Evolutionary conservation across 2,797 vertebrate species (phyloP).

Genomic region (Aldrovandia affinis): DNA sequence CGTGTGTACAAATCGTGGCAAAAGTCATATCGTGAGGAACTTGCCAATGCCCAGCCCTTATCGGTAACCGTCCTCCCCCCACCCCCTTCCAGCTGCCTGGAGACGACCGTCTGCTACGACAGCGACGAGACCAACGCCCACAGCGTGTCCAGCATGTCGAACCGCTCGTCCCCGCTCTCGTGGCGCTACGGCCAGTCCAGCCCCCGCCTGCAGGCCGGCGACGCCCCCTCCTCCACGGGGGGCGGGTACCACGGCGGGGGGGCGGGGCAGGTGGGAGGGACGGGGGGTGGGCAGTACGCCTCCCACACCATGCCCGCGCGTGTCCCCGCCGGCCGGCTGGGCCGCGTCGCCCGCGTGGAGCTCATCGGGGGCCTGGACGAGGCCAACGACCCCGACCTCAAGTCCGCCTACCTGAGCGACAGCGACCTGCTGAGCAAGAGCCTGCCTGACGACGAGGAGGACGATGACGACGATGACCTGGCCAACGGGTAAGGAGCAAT

Average conservation of each 20-base stretch:
- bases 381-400: slow-evolving; percentile 82
- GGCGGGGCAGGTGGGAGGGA: no score
- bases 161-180: slow-evolving; percentile 90
- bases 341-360: slow-evolving; percentile 85
- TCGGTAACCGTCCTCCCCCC: no score
- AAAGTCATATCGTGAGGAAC: no score
- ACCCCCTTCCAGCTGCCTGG: slow-evolving; percentile 84
- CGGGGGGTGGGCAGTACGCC: slow-evolving; percentile 69
- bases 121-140: slow-evolving; percentile 89
- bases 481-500: slow-evolving; percentile 87
- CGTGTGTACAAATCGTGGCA: no score
- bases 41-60: no score
- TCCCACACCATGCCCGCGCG: slow-evolving; percentile 82
- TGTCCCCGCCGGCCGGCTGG: slow-evolving; percentile 78
- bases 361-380: slow-evolving; percentile 86
- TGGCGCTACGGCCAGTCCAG: slow-evolving; percentile 95
- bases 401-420: slow-evolving; percentile 87
- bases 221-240: slow-evolving; percentile 85
- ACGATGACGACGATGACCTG: slow-evolving; percentile 84
- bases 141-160: slow-evolving; percentile 89
- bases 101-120: slow-evolving; percentile 86
- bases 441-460: slow-evolving; percentile 68
- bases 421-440: slow-evolving; percentile 82
- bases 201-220: slow-evolving; percentile 91
- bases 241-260: slow-evolving; percentile 70